Base-by-base conservation (phyloP, 2,113 vertebrate species). In the Ophiodon elongatus region DNA sequence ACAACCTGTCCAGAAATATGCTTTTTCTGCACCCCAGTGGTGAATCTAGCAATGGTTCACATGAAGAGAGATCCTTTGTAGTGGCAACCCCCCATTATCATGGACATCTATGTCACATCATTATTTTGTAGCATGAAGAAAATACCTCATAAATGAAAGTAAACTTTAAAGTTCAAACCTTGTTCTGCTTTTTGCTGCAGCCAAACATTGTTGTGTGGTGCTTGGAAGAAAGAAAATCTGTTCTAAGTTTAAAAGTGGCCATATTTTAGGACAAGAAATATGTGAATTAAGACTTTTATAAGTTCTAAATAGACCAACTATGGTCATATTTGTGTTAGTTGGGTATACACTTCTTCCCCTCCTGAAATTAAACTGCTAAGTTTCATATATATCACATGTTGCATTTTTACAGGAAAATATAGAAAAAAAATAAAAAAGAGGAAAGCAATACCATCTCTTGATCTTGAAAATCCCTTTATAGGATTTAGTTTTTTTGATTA, bases 1-100 rank as follows among this genome's bases (percentile, higher is more conserved):
- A 67, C 37, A 25, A n/a, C 57, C 37, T 57, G 39, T 41, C 8
- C 31, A 43, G 5, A 21, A n/a, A 68, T 57, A 43, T 63, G 57
- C 39, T 76, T 72, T 65, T 86, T 74, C 70, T 14, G 33, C 85
- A 59, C 59, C 54, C 81, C 88, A 25, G 71, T 90, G 88, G 81
- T 33, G 0, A 19, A 25, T 68, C 66, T 47, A 39, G 2, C 3
- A 45, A 70, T 33, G 17, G 41, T 27, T 76, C 37, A 33, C 23
- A 15, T 43, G 15, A 27, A 65, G 11, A 64, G 9, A 50, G 11
- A 45, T 21, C 6, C 57, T 70, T 63, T 50, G 14, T 45, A 4
- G 2, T 65, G 23, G 17, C 35, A 76, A 31, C 23, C 21, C 10
- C 11, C n/a, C 9, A 56, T 13, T 56, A 4, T 25, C 54, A 13